Conservation (phyloP, 2,888 invertebrate genomes). For the Gandaritis pyraliata region DNA sequence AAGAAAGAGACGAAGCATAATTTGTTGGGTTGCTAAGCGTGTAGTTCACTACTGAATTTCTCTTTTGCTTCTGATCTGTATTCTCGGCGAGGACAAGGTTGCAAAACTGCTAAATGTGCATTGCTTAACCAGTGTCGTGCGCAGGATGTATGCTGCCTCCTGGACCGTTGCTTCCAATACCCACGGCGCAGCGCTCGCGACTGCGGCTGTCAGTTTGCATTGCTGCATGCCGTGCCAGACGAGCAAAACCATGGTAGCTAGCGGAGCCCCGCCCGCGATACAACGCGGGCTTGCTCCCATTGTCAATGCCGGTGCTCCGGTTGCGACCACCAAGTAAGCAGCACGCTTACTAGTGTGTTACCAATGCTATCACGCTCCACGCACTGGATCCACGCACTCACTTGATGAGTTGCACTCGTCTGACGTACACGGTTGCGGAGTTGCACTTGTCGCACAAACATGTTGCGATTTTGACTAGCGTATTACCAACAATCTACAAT, state of each 20-base stretch:
- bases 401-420: constrained; percentile 2
- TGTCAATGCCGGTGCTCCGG: constrained; percentile 80
- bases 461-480: background rate
- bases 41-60: too few species aligned
- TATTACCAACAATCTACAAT: too few species aligned
- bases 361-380: constrained; percentile 50
- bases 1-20: too few species aligned
- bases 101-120: constrained; percentile 52
- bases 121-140: constrained; percentile 80
- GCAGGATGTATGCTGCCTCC: constrained; percentile 93
- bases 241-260: constrained; percentile 84
- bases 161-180: constrained; percentile 95
- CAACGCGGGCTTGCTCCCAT: constrained; percentile 77
- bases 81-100: background rate
- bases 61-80: constrained; percentile 8
- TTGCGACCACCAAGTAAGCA: constrained; percentile 82
- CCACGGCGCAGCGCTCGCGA: constrained; percentile 91
- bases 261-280: constrained; percentile 79
- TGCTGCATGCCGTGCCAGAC: constrained; percentile 93
- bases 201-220: constrained; percentile 95
- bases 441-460: constrained; percentile 1
- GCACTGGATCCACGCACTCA: constrained; percentile 26
- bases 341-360: constrained; percentile 73
- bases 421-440: background rate
- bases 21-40: too few species aligned